Evolutionary conservation across 2,113 vertebrate species (phyloP), one percentile per base, ranked within the genome.

Genomic region (Vicugna pacos): DNA sequence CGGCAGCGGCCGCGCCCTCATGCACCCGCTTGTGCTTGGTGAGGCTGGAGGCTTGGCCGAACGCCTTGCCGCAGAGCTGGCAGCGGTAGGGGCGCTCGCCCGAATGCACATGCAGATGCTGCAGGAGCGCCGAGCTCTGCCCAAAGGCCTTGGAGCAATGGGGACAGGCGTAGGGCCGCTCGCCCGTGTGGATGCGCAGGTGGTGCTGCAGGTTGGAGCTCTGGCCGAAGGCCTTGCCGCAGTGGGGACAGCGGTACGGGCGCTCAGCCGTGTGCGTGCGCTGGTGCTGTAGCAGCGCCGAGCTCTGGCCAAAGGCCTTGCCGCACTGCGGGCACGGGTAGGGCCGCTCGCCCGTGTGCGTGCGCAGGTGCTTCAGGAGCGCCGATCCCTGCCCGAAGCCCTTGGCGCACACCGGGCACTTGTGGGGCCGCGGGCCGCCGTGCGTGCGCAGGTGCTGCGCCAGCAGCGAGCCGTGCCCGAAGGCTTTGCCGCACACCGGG

Each of bases 91-190:
- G 97, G 28, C 97, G 97, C 91, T 98, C 97, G 1, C 97, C 97
- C 3, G 97, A 98, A 52, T 98, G 97, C 94, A 97, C 97, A 62
- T 98, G 97, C 32, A 98, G 91, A 77, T 98, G 97, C 81, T 98
- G 97, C 67, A 98, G 94, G 80, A 98, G 91, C 7, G 97, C 97
- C 0, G 97, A 98, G 82, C 97, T 98, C 94, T 98, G 97, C n/a
- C 97, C 97, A 8, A 98, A 98, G 62, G 97, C 97, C 91, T 98
- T 98, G 76, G 97, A 94, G 97, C 98, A 98, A 79, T 98, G 97
- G 2, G 97, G 95, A 58, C 98, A 98, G 70, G 96, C 97, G 3
- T 98, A 98, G 38, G 98, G 98, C 46, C 98, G 96, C 96, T 98
- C 98, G 26, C 98, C 98, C 0, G 98, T 98, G 95, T 98, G 98